Conservation (phyloP, 2,113 vertebrate genomes). For the Rhinogobius similis region DNA sequence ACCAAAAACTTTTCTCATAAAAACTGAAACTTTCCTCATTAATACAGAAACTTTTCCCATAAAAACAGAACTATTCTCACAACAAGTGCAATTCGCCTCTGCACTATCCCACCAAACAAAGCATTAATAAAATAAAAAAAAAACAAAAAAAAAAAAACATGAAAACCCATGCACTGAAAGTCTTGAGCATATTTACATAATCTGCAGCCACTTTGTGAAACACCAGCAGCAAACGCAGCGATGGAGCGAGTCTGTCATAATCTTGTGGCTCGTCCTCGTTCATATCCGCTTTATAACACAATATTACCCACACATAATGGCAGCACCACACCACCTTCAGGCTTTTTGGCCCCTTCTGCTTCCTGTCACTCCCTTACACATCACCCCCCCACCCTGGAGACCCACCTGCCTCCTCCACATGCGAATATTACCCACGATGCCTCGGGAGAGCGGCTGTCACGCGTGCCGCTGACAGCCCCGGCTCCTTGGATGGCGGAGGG, state of each 20-base stretch:
- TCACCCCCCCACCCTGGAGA: conserved; percentile 9
- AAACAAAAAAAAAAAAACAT: no score
- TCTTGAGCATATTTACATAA: no score
- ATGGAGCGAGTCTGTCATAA: background rate
- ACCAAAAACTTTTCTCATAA: no score
- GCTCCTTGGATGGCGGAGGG: conserved; percentile 4
- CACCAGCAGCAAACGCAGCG: background rate
- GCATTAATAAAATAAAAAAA: background rate
- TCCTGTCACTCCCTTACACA: conserved; percentile 48
- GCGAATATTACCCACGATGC: conserved; percentile 25
- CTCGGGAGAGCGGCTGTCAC: conserved; percentile 54
- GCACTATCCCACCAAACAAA: no score
- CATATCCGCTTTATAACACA: background rate
- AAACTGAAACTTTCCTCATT: no score
- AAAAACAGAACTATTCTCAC: no score
- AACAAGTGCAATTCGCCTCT: no score
- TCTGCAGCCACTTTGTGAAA: no score
- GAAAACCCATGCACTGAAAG: no score
- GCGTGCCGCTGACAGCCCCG: conserved; percentile 41
- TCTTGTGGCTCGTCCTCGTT: background rate
- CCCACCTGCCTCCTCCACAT: background rate
- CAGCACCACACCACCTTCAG: background rate
- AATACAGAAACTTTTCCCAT: no score
- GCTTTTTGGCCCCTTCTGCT: conserved; percentile 17
- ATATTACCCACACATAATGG: background rate